A percentile compares a stretch with the other conserved stretches of the same genome.
phyloP scores from a whole-genome alignment of 2,888 invertebrate genomes.

The Mesochorus sp. region DNA sequence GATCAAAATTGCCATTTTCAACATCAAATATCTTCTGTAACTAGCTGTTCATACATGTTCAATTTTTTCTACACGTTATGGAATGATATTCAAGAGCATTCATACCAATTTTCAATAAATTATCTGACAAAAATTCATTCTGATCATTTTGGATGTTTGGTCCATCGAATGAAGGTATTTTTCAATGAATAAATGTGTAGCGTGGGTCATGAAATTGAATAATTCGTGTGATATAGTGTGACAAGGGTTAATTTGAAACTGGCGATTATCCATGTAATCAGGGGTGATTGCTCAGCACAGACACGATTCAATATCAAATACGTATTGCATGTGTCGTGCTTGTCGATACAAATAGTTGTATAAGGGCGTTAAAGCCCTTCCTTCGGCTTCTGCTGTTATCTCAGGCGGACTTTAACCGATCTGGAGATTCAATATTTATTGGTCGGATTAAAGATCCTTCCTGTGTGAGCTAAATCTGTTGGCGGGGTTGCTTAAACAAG shows the following conservation, averaged over 20 bases:
- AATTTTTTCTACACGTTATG: too few species aligned
- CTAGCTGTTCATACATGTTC: too few species aligned
- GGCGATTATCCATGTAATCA: neutral
- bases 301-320: neutral
- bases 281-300: neutral
- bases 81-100: too few species aligned
- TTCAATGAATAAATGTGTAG: too few species aligned
- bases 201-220: too few species aligned
- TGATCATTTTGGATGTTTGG: too few species aligned
- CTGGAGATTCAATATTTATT: slow-evolving; percentile 49
- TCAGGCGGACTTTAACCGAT: slow-evolving; percentile 4
- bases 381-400: neutral
- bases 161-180: too few species aligned
- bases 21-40: too few species aligned
- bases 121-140: too few species aligned
- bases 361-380: neutral
- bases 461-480: neutral
- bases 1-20: too few species aligned
- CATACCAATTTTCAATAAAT: too few species aligned
- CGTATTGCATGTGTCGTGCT: neutral
- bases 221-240: too few species aligned
- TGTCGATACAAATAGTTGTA: slow-evolving; percentile 4
- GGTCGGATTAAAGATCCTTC: slow-evolving; percentile 44
- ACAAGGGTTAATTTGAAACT: neutral
- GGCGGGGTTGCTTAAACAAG: neutral